A percentile compares a stretch with the other conserved stretches of the same genome.
Evolutionary conservation across 2,888 invertebrate genomes (phyloP).

Genomic region (Oscheius sp.): DNA sequence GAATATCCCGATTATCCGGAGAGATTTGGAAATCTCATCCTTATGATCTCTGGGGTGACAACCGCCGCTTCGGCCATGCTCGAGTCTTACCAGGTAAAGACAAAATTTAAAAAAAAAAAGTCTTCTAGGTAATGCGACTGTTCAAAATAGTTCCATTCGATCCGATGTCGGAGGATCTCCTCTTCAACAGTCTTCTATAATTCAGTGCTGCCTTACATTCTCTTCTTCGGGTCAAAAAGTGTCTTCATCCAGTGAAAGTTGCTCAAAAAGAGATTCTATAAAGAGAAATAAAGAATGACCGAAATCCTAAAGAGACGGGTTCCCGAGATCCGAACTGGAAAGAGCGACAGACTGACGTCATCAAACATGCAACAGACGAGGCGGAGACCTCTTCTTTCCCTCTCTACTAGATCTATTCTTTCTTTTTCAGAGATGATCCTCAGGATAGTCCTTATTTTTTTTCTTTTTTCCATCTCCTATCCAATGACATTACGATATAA

Average conservation of each 20-base stretch:
- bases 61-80: slow-evolving; percentile 62
- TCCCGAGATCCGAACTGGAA: slow-evolving; percentile 21
- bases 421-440: slow-evolving; percentile 9
- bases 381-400: not conserved
- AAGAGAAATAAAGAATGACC: not conserved
- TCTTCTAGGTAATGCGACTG: slow-evolving; percentile 61
- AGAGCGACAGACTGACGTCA: slow-evolving; percentile 15
- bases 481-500: slow-evolving; percentile 43
- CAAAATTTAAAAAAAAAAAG: not conserved
- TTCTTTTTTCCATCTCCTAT: not conserved
- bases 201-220: not conserved
- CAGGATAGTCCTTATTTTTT: slow-evolving; percentile 10
- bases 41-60: slow-evolving; percentile 59
- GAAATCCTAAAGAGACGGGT: slow-evolving; percentile 10
- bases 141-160: slow-evolving; percentile 69
- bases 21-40: slow-evolving; percentile 62
- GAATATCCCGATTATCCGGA: slow-evolving; percentile 36
- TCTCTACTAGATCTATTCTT: not conserved
- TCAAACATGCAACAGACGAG: not conserved
- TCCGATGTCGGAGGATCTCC: slow-evolving; percentile 64
- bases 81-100: slow-evolving; percentile 57
- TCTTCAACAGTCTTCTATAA: slow-evolving; percentile 57
- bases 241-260: slow-evolving; percentile 1
- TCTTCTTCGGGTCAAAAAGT: too few relatives aligned
- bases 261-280: slow-evolving; percentile 13